phyloP scores from a whole-genome alignment of 2,797 vertebrate species.

The Orientallactaga sibirica region DNA sequence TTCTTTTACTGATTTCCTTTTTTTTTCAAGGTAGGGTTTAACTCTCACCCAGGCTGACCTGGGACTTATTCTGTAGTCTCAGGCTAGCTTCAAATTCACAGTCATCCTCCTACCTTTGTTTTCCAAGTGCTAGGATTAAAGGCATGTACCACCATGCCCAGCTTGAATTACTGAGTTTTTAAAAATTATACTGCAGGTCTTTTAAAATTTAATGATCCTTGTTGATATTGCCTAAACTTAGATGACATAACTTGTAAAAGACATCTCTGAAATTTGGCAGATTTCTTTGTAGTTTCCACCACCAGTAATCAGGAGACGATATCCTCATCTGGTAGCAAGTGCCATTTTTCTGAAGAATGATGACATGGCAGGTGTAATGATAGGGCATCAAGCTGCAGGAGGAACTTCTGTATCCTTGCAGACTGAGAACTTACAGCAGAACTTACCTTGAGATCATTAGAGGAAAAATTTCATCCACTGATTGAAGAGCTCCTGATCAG shows the following conservation, averaged over 20 bases:
- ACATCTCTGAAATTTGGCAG: background rate
- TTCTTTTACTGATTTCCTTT: background rate
- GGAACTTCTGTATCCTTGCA: background rate
- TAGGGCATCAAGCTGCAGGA: background rate
- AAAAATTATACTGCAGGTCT: background rate
- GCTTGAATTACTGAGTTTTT: background rate
- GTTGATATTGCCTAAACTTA: background rate
- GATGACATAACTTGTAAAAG: background rate
- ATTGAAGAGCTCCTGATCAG: background rate
- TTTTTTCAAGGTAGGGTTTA: too few relatives aligned
- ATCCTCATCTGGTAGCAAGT: background rate
- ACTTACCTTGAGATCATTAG: too few relatives aligned
- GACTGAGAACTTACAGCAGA: background rate
- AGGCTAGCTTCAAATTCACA: too few relatives aligned
- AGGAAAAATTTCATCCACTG: background rate
- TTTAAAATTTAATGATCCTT: background rate
- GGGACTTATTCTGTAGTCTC: too few relatives aligned
- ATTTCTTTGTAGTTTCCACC: background rate
- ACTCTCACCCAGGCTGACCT: too few relatives aligned
- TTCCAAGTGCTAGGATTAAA: too few relatives aligned
- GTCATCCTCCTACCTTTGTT: too few relatives aligned
- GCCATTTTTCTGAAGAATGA: background rate
- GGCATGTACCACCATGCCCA: too few relatives aligned
- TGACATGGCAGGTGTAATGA: background rate
- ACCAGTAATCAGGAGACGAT: background rate